Conservation (phyloP, 2,113 vertebrate species). For the Casuarius casuarius region DNA sequence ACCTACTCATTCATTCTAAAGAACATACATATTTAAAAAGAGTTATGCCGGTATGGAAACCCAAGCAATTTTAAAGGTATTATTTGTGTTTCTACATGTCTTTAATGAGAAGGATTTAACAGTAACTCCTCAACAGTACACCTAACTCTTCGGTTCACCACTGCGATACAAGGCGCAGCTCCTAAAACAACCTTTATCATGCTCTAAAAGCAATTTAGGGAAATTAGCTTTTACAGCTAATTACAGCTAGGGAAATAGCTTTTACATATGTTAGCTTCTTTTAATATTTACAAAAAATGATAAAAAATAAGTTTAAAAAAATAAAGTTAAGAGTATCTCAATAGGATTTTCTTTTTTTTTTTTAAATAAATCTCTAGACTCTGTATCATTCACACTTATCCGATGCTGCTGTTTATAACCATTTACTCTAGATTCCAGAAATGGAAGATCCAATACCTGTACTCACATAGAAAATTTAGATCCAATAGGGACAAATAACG, state of each 20-base stretch:
- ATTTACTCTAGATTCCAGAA: background rate
- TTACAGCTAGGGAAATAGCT: background rate
- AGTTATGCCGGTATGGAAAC: background rate
- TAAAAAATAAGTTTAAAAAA: background rate
- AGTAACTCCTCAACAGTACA: background rate
- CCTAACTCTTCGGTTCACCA: background rate
- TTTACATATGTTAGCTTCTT: background rate
- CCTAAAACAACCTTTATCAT: background rate
- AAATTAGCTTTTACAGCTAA: background rate
- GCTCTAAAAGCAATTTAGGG: background rate
- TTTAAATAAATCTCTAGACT: background rate
- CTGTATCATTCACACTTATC: background rate
- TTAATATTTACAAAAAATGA: background rate
- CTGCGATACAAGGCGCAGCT: background rate
- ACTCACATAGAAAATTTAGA: background rate
- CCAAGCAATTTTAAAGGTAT: accelerated
- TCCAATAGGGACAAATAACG: background rate
- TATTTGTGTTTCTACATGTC: background rate
- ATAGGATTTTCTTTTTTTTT: background rate
- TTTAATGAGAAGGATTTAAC: background rate
- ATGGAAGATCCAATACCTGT: background rate
- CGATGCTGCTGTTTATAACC: background rate
- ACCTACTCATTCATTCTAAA: background rate
- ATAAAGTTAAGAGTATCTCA: background rate
- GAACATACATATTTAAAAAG: background rate